Conservation (phyloP, 2,797 vertebrate genomes). For the Urosaurus nigricauda region DNA sequence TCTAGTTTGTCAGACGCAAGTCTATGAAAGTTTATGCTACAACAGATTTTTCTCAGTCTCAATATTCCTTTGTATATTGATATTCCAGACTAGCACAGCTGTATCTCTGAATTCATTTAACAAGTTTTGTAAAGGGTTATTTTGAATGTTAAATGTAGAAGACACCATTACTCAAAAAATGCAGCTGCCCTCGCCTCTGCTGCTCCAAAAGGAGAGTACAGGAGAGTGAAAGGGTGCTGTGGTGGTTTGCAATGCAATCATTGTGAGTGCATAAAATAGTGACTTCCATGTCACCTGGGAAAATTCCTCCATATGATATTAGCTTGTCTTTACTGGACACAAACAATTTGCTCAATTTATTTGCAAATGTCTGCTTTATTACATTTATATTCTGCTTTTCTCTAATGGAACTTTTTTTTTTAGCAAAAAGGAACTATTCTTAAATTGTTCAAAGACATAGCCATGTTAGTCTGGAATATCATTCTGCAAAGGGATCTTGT, state of each 20-base stretch:
- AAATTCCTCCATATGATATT: not conserved
- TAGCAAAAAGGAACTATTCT: not conserved
- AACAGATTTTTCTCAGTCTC: no score
- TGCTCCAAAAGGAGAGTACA: not conserved
- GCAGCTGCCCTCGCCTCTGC: not conserved
- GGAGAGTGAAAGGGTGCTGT: not conserved
- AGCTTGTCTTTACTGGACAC: not conserved
- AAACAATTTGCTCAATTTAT: not conserved
- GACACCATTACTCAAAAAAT: not conserved
- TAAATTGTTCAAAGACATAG: not conserved
- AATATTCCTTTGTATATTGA: no score
- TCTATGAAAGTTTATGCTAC: no score
- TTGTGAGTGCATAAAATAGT: not conserved
- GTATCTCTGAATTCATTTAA: no score
- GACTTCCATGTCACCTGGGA: not conserved
- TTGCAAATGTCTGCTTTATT: not conserved
- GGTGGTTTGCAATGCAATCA: not conserved
- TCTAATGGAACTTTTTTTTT: not conserved
- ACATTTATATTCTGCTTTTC: not conserved
- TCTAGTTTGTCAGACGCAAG: no score
- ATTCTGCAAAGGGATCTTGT: no score
- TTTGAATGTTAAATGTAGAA: not conserved
- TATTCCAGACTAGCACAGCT: no score
- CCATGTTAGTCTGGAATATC: no score
- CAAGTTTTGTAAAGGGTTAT: not conserved